Base-by-base conservation (phyloP, 2,888 invertebrate species). In the Leistus spinibarbis region DNA sequence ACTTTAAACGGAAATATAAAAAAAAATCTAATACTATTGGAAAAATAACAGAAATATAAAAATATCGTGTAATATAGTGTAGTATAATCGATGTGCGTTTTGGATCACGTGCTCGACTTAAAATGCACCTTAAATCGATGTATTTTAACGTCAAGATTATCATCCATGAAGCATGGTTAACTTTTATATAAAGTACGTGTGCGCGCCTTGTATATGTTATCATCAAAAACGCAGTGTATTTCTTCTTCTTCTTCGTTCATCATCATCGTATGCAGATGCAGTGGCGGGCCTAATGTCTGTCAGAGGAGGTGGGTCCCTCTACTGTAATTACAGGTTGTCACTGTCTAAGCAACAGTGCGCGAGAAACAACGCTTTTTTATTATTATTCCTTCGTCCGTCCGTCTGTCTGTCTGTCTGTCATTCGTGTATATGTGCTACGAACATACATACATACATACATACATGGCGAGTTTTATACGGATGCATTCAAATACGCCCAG, bases 271-370 rank as follows among this genome's bases (percentile, higher is more conserved):
- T 72, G 65, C 71, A 71, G 71, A 72, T 72, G 72, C 57, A 60
- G 68, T 22, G 54, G 53, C 62, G 22, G n/a, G 63, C 56, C 56
- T 56, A 23, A 54, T 40, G 66, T 69, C 57, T 66, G 69, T 62
- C 19, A 40, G 20, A 24, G 70, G 70, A 63, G 62, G 53, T 62
- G 63, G 64, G 23, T 54, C 56, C 72, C 16, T 40, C 73, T 40
- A 13, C 40, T 53, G 65, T 83, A 83, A 83, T 83, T 83, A 82
- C 83, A 76, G 83, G 83, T 83, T 83, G 83, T 83, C 83, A 83
- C 82, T 81, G 82, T 80, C 80, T 81, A 81, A 82, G 10, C 60
- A 22, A 19, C 19, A 79, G 81, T 79, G 81, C 79, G 78, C 65
- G 24, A 56, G 56, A 53, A 40, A 72, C 40, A 80, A 79, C 80